Base-by-base conservation (phyloP, 2,797 vertebrate species). In the Amazonetta brasiliensis region DNA sequence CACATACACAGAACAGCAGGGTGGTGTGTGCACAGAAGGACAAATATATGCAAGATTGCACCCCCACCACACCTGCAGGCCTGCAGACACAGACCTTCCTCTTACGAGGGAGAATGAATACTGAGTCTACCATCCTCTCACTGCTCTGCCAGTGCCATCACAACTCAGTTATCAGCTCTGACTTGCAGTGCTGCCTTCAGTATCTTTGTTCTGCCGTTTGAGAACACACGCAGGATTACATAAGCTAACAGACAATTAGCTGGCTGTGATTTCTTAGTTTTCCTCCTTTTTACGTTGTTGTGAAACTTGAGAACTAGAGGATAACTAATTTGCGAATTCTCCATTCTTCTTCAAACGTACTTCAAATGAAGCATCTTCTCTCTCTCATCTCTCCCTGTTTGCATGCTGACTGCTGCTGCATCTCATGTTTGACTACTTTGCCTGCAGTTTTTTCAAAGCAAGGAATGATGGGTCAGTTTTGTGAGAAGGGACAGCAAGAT, bases 301-400 rank as follows among this genome's bases (percentile, higher is more conserved):
- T 68, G 33, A 91, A 52, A 52, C 48, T 68, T 54, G 74, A 64
- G 72, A 92, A 60, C 41, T 59, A 9, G 54, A 90, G 18, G 39
- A 90, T 46, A 41, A 85, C 84, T 79, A 52, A 92, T 93, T 85
- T 89, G 54, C 44, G 56, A 90, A 23, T 13, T 68, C 64, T 91
- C 58, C 68, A 46, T 76, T 87, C 25, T 14, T 82, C 18, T 46
- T 87, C 16, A 56, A 82, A 68, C 13, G 31, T 25, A 46, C 84
- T 87, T 62, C 75, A 91, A 64, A 80, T 30, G 44, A 84, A 93
- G 56, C 48, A 78, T 58, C 75, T 87, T 84, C 63, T 82, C 56
- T 82, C 48, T 92, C 37, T 15, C 48, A 28, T 74, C 52, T 90
- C 71, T 71, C 72, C 46, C 52, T 93, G 72, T 37, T 8, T 58